Evolutionary conservation across 2,113 vertebrate species (phyloP).

Genomic region (Ranitomeya imitator): DNA sequence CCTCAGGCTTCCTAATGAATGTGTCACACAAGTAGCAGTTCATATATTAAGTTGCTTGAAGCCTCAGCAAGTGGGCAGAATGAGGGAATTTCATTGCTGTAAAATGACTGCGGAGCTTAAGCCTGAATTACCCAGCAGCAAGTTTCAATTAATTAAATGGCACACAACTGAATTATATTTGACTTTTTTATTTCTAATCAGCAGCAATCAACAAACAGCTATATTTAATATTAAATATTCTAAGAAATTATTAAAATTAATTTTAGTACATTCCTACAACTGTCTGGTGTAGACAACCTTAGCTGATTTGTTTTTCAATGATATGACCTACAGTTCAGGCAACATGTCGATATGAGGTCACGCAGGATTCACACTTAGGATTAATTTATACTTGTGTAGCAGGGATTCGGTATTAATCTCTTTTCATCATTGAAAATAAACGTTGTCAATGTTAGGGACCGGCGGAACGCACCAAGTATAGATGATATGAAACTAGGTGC

Average conservation of each 20-base stretch:
- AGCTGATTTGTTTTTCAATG: background rate
- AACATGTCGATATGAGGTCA: background rate
- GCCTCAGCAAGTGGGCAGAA: constrained; percentile 5
- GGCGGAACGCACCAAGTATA: no score
- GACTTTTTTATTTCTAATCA: constrained; percentile 10
- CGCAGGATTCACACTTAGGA: no score
- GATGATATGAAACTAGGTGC: no score
- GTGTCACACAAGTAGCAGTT: constrained; percentile 18
- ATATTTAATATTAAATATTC: background rate
- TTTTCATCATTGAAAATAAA: no score
- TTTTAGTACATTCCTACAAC: background rate
- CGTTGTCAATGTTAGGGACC: no score
- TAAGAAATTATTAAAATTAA: background rate
- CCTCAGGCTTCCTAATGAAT: constrained; percentile 42
- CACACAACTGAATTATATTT: background rate
- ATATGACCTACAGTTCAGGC: background rate
- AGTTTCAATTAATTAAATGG: constrained; percentile 3
- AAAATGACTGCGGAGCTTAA: constrained; percentile 16
- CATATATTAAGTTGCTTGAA: constrained; percentile 27
- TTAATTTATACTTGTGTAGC: no score
- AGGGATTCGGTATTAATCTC: no score
- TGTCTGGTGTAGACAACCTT: background rate
- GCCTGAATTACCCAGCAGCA: constrained; percentile 10
- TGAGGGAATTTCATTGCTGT: constrained; percentile 11
- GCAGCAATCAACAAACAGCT: constrained; percentile 13